A percentile compares a stretch with the other conserved stretches of the same genome.
These are phyloP conservation scores for Sarcophaga subvicina DNA, from an alignment of 2,888 invertebrate genomes.

Conservation along the genomic window DNA sequence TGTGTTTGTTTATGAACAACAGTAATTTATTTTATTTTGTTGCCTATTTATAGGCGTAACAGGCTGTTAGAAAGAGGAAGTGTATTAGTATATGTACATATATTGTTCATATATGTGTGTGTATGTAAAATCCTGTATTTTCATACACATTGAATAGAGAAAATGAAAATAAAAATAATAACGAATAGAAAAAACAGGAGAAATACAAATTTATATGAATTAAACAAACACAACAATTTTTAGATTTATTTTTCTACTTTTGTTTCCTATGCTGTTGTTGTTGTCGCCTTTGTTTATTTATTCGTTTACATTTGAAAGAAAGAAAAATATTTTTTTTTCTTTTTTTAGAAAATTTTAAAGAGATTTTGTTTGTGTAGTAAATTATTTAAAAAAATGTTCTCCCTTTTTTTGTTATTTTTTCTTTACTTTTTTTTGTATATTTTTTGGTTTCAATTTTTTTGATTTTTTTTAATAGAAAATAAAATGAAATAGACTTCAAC, in stretches of 20 bases:
- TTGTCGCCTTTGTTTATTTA: constrained; percentile 29
- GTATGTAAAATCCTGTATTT: neutral
- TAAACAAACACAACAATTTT: constrained; percentile 32
- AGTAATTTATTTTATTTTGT: neutral
- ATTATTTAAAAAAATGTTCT: constrained; percentile 29
- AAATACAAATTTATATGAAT: constrained; percentile 37
- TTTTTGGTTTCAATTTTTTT: neutral
- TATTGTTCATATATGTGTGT: neutral
- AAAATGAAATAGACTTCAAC: constrained; percentile 50
- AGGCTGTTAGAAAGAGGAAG: constrained; percentile 2
- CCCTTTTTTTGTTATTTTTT: neutral
- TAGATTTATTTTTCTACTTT: neutral
- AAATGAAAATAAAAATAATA: neutral
- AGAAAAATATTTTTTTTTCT: too few species aligned
- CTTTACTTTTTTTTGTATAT: constrained; percentile 3
- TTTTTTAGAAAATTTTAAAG: constrained; percentile 39
- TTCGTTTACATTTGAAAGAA: constrained; percentile 32
- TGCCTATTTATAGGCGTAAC: constrained; percentile 5
- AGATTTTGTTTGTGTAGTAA: constrained; percentile 55
- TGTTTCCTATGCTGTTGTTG: constrained; percentile 7
- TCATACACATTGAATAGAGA: neutral
- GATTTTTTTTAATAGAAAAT: neutral
- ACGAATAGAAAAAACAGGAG: too few species aligned
- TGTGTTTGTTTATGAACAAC: neutral
- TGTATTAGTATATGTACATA: neutral